phyloP scores from a whole-genome alignment of 2,888 invertebrate species.

The Rhamphomyia laevipes region DNA sequence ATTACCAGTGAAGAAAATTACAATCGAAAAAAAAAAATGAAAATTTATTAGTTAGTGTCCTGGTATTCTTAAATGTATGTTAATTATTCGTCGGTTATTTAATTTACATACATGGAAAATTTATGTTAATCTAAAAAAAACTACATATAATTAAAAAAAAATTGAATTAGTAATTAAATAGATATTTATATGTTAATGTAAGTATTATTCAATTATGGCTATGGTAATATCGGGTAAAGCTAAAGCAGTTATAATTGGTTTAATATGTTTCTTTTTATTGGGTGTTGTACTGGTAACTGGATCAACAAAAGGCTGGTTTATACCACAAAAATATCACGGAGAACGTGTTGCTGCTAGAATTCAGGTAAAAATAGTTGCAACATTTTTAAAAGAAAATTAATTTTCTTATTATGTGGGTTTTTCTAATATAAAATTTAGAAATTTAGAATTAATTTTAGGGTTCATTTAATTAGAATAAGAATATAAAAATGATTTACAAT shows the following conservation, averaged over 20 bases:
- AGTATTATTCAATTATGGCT: conserved; percentile 41
- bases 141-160: conserved; percentile 1
- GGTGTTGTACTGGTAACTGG: conserved; percentile 46
- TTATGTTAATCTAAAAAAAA: neutral
- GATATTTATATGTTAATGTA: conserved; percentile 1
- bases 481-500: too few relatives aligned
- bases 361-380: conserved; percentile 36
- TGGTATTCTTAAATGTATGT: too few relatives aligned
- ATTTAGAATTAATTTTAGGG: too few relatives aligned
- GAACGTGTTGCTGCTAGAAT: conserved; percentile 45
- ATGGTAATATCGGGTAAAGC: conserved; percentile 54
- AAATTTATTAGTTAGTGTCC: too few relatives aligned
- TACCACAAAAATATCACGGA: conserved; percentile 41
- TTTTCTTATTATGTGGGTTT: too few relatives aligned
- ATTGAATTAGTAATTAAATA: neutral
- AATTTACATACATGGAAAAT: too few relatives aligned
- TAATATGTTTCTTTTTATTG: conserved; percentile 44
- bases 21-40: neutral
- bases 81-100: too few relatives aligned
- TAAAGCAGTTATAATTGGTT: conserved; percentile 47
- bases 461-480: too few relatives aligned
- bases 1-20: too few relatives aligned
- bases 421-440: too few relatives aligned
- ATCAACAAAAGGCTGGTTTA: conserved; percentile 51
- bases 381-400: too few relatives aligned